phyloP scores from a whole-genome alignment of 1,140 invertebrate genomes.

The Cotesia glomerata region DNA sequence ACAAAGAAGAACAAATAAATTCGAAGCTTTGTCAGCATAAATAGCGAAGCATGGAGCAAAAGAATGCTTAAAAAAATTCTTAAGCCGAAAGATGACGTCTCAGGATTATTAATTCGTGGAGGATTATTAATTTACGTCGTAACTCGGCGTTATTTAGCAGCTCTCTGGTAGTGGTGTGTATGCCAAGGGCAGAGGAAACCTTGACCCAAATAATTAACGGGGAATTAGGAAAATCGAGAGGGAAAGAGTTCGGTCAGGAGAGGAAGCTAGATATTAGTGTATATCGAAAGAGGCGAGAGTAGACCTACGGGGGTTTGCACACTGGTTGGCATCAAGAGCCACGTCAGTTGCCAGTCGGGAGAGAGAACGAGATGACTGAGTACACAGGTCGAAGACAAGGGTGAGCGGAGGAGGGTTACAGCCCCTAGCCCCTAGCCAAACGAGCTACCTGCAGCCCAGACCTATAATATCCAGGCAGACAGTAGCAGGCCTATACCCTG shows the following conservation, averaged over 20 bases:
- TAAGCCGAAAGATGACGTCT: neutral
- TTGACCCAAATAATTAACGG: constrained; percentile 51
- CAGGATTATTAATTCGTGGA: neutral
- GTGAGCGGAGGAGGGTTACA: constrained; percentile 43
- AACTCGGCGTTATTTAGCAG: neutral
- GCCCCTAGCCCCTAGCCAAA: constrained; percentile 41
- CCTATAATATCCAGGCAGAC: constrained; percentile 49
- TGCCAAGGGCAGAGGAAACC: constrained; percentile 37
- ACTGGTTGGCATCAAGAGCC: neutral
- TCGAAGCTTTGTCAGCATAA: too few species aligned
- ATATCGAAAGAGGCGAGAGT: constrained; percentile 7
- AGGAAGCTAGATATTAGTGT: constrained; percentile 42
- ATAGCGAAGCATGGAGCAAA: too few species aligned
- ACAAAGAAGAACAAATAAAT: too few species aligned
- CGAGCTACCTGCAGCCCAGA: constrained; percentile 58
- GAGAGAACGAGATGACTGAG: neutral
- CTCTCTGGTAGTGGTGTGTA: neutral
- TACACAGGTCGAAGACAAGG: neutral
- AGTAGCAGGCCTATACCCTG: constrained; percentile 46
- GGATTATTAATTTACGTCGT: neutral
- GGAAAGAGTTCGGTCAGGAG: constrained; percentile 18
- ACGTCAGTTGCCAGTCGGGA: neutral
- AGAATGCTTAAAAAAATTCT: too few species aligned
- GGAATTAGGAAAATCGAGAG: constrained; percentile 53
- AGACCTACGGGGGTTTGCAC: constrained; percentile 33